These are phyloP conservation scores for Dryobates pubescens DNA, from an alignment of 2,797 vertebrate genomes.

Conservation along the genomic window DNA sequence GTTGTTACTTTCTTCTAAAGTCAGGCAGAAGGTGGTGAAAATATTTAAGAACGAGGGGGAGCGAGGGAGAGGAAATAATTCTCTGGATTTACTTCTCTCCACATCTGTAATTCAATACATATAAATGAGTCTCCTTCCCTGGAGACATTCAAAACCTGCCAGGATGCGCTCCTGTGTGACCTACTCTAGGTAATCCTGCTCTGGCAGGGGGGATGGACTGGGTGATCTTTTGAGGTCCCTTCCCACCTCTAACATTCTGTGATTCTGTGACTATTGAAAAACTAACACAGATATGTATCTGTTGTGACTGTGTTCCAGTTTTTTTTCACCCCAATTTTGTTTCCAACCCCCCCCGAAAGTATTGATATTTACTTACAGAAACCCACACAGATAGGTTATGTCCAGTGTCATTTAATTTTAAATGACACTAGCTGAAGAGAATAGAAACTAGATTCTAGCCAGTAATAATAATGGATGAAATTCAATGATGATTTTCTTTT, in stretches of 20 bases:
- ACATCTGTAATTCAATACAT: neutral
- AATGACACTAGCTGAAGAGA: neutral
- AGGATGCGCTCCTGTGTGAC: too few species aligned
- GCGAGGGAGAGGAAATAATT: neutral
- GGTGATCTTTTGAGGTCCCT: too few species aligned
- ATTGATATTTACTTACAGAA: neutral
- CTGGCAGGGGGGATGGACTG: too few species aligned
- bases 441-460: too few species aligned
- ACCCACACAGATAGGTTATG: neutral
- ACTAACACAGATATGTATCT: neutral
- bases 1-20: neutral
- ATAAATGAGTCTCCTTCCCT: too few species aligned
- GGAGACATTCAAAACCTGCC: too few species aligned
- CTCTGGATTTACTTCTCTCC: neutral
- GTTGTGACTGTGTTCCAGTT: neutral
- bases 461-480: slow-evolving; percentile 1
- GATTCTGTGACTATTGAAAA: neutral
- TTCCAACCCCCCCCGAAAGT: neutral
- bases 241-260: too few species aligned
- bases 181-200: too few species aligned
- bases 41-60: neutral
- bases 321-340: neutral
- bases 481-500: slow-evolving; percentile 11
- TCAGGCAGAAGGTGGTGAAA: neutral
- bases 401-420: slow-evolving; percentile 3